phyloP scores from a whole-genome alignment of 2,888 invertebrate genomes.

The Tetanocera ferruginea region DNA sequence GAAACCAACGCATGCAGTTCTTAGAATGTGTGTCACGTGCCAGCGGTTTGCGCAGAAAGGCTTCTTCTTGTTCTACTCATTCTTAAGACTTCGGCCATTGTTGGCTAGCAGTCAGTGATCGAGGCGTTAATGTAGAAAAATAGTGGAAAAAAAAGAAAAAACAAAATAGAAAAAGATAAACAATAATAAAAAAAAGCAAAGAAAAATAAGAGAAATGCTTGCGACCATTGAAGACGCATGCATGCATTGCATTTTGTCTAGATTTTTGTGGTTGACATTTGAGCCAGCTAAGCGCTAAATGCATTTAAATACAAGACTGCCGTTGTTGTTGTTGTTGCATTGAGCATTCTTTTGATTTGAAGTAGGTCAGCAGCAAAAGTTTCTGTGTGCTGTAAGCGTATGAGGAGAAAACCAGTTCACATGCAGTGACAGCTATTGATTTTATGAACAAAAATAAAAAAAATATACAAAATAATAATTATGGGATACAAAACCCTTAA shows the following conservation, averaged over 20 bases:
- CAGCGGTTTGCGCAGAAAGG: no score
- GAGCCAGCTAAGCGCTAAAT: not conserved
- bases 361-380: not conserved
- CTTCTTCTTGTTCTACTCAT: no score
- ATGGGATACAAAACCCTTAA: not conserved
- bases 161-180: not conserved
- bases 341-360: not conserved
- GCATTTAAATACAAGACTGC: not conserved
- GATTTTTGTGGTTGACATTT: slow-evolving; percentile 23
- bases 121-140: not conserved
- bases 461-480: not conserved
- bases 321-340: not conserved
- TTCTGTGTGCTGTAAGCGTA: not conserved
- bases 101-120: not conserved
- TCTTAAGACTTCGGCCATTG: not conserved
- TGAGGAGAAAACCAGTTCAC: not conserved
- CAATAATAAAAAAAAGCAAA: not conserved
- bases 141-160: not conserved
- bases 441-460: no score
- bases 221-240: not conserved
- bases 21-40: no score
- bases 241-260: not conserved
- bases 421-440: no score
- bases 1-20: not conserved
- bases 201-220: not conserved